A percentile compares a stretch with the other conserved stretches of the same genome.
These are phyloP conservation scores for Calephelis virginiensis DNA, from an alignment of 1,140 invertebrate species.

Conservation along the genomic window DNA sequence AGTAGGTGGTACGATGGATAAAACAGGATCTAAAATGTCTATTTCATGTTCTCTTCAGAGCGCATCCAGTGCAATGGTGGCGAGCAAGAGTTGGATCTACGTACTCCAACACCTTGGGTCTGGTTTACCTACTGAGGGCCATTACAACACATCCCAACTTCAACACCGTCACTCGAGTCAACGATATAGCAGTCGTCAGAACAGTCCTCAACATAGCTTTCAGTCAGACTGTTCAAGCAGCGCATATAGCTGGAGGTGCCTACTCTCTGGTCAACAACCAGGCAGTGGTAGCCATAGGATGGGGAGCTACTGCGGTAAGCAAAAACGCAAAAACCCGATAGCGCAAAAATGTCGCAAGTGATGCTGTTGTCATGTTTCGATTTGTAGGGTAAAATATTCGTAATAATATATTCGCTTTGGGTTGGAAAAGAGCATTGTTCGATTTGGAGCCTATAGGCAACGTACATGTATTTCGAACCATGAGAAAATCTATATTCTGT, in stretches of 20 bases:
- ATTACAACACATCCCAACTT: conserved; percentile 77
- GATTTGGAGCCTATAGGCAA: no score
- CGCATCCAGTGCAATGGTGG: conserved; percentile 39
- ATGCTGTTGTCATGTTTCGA: no score
- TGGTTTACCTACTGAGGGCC: conserved; percentile 44
- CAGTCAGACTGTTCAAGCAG: conserved; percentile 33
- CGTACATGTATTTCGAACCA: no score
- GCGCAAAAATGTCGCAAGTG: no score
- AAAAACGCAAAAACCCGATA: no score
- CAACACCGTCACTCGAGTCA: conserved; percentile 75
- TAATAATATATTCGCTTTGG: no score
- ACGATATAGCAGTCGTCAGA: conserved; percentile 81
- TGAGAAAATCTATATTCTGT: no score
- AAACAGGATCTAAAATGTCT: background rate
- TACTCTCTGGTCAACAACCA: conserved; percentile 35
- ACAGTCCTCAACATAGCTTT: conserved; percentile 54
- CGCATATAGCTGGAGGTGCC: conserved; percentile 40
- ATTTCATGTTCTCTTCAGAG: conserved; percentile 31
- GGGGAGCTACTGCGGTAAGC: conserved; percentile 49
- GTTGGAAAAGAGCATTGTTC: no score
- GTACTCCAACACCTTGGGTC: conserved; percentile 37
- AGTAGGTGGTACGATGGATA: no score
- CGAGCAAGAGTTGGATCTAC: conserved; percentile 50
- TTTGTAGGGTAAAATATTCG: no score
- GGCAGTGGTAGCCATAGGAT: conserved; percentile 49